phyloP scores from a whole-genome alignment of 2,888 invertebrate species.

The Drepana falcataria region DNA sequence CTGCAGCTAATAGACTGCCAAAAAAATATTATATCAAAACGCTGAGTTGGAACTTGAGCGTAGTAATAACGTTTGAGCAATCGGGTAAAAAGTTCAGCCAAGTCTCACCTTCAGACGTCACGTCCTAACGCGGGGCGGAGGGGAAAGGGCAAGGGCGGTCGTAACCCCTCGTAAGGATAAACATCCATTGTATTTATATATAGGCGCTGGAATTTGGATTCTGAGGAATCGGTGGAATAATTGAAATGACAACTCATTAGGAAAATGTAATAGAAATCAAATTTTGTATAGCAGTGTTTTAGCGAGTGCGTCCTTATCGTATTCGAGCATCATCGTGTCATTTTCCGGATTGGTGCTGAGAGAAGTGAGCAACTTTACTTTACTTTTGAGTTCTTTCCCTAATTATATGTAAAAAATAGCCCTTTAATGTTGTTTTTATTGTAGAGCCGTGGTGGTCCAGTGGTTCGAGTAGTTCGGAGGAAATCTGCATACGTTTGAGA shows the following conservation, averaged over 20 bases:
- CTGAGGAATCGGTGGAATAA: conserved; percentile 14
- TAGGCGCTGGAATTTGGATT: conserved; percentile 32
- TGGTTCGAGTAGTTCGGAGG: too few relatives aligned
- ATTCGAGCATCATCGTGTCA: too few relatives aligned
- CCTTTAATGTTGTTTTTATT: too few relatives aligned
- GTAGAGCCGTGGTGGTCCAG: too few relatives aligned
- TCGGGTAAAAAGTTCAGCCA: conserved; percentile 38
- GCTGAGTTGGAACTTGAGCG: conserved; percentile 15
- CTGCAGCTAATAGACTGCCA: not conserved
- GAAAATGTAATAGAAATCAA: not conserved
- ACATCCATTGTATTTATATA: conserved; percentile 35
- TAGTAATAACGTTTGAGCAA: conserved; percentile 32
- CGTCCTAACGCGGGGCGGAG: conserved; percentile 22
- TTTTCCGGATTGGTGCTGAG: too few relatives aligned
- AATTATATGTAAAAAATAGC: too few relatives aligned
- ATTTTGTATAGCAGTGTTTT: too few relatives aligned
- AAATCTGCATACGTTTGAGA: too few relatives aligned
- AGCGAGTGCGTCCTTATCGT: too few relatives aligned
- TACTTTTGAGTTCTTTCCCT: too few relatives aligned
- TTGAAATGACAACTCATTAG: conserved; percentile 1
- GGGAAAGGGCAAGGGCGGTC: conserved; percentile 6
- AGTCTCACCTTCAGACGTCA: conserved; percentile 44
- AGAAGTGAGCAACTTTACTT: too few relatives aligned
- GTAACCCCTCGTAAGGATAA: conserved; percentile 18
- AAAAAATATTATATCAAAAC: conserved; percentile 1